phyloP scores from a whole-genome alignment of 2,113 vertebrate genomes.

The Microtus ochrogaster region DNA sequence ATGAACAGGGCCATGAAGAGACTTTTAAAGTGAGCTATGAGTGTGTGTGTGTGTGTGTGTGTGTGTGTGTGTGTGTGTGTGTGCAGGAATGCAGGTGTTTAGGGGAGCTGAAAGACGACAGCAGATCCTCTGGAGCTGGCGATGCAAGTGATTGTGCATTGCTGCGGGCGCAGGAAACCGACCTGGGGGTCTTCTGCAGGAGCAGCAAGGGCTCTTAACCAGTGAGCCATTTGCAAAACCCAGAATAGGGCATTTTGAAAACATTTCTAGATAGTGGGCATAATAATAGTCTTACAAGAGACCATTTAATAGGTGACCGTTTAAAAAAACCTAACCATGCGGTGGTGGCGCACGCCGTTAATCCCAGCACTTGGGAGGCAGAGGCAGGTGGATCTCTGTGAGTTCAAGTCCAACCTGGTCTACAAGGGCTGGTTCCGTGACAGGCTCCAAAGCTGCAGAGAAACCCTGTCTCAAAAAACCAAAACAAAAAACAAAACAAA shows the following conservation, averaged over 20 bases:
- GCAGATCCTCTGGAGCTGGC: neutral
- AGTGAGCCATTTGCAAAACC: neutral
- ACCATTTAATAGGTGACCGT: neutral
- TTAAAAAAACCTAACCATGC: neutral
- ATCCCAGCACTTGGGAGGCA: no score
- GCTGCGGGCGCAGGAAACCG: neutral
- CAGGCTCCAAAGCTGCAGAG: no score
- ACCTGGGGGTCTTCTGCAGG: neutral
- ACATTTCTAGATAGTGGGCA: neutral
- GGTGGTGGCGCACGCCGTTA: no score
- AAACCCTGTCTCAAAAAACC: no score
- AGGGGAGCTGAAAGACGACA: neutral
- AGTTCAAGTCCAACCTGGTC: no score
- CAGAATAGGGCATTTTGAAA: neutral
- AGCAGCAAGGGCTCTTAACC: neutral
- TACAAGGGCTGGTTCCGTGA: no score
- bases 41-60: neutral
- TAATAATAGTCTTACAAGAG: neutral
- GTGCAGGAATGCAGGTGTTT: neutral
- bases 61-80: neutral
- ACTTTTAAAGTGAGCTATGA: neutral
- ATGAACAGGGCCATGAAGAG: neutral
- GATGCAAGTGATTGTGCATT: neutral
- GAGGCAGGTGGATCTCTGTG: no score
- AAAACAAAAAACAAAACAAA: no score